Conservation (phyloP, 2,113 vertebrate genomes). For the Bos indicus region DNA sequence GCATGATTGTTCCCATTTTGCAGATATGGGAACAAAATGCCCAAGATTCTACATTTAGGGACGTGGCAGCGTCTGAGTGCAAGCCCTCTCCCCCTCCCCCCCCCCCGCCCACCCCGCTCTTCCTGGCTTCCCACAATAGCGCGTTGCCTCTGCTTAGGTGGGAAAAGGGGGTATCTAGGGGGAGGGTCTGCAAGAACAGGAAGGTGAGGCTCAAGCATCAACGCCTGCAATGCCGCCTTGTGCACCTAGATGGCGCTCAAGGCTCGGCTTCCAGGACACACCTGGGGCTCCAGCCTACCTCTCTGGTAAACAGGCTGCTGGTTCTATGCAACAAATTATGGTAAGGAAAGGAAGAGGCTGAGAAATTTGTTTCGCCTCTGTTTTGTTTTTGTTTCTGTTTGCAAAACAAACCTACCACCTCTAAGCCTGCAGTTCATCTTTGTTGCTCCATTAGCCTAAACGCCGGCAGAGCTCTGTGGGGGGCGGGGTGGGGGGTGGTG, state of each 20-base stretch:
- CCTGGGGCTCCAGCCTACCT: background rate
- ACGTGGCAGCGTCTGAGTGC: background rate
- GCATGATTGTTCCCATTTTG: background rate
- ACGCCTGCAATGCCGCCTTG: background rate
- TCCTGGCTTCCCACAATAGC: background rate
- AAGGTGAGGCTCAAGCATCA: background rate
- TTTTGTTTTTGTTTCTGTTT: slow-evolving; percentile 5
- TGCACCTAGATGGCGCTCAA: slow-evolving; percentile 61
- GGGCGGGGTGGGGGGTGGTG: too few species aligned
- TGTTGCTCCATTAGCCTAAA: background rate
- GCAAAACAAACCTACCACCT: background rate
- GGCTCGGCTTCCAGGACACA: slow-evolving; percentile 10
- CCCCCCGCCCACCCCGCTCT: background rate
- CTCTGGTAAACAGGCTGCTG: slow-evolving; percentile 3
- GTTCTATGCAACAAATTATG: slow-evolving; percentile 51
- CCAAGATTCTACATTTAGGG: background rate
- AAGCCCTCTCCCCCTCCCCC: background rate
- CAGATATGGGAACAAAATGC: background rate
- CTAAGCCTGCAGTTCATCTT: background rate
- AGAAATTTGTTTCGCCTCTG: background rate
- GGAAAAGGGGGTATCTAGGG: background rate
- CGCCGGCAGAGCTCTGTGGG: background rate
- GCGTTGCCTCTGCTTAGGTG: accelerated
- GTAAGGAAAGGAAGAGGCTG: slow-evolving; percentile 46
- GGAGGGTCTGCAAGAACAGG: background rate